Evolutionary conservation across 2,797 vertebrate genomes (phyloP), one percentile per base, ranked within the genome.

Genomic region (Phrynocephalus vlangalii): DNA sequence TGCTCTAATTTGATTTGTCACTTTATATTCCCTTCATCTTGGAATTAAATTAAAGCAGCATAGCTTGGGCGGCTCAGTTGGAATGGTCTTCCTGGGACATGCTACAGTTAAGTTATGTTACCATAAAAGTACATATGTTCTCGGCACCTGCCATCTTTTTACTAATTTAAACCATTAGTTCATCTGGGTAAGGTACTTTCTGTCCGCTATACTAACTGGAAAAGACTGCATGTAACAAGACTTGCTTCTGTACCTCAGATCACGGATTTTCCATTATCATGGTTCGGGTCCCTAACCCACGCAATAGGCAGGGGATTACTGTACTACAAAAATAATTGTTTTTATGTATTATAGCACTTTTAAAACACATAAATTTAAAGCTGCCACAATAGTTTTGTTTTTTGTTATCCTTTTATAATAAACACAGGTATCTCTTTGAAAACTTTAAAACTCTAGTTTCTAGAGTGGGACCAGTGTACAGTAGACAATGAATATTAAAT

Each of bases 381-480:
- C 52, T 52, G 52, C 52, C 9, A 11, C 52, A 52, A 52, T 52
- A 52, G 8, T 52, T 52, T 52, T 44, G 38, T 44, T 52, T 52
- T 52, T 52, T 52, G 52, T 52, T 52, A 26, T 63, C 28, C 70
- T 16, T 71, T 44, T 44, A 44, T 44, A 44, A 44, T 44, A 44
- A 44, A 44, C 38, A 44, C 38, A 44, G 38, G 3, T 44, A 44
- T 44, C 38, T 44, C 38, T 44, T 44, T 44, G 38, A 44, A 72
- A 87, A 82, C 5, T 84, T 16, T 26, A 0, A 1, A 71, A 4
- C 82, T 28, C 48, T 82, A 75, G 77, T 84, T 68, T 72, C 67
- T 71, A 82, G 50, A 87, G 71, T 0, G 68, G 78, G 73, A 60
- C 79, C 81, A 73, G 90, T 91, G 90, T 90, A 91, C 88, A 92